Base-by-base conservation (phyloP, 2,797 vertebrate genomes). In the Argyrosomus regius region DNA sequence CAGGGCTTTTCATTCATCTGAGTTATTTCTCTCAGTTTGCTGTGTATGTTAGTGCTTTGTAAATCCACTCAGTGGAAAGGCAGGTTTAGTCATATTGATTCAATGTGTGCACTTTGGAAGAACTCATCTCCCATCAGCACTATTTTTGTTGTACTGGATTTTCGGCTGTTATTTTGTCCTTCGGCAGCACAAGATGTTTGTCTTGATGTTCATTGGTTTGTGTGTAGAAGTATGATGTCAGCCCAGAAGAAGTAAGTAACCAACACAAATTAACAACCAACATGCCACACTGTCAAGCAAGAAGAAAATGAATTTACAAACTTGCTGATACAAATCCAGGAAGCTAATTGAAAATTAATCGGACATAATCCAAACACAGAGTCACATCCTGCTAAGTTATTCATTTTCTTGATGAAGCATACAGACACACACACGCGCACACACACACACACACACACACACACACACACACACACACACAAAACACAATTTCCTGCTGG, bases 341-440 rank as follows among this genome's bases (percentile, higher is more conserved):
- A 61, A 28, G 49, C 9, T 77, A 77, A 86, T 81, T 81, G 48
- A 71, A 87, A 80, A 60, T 86, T 39, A 88, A 89, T 80, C 69
- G 69, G 45, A 72, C 2, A 2, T 71, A 76, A 83, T 84, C 39
- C 72, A 87, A 85, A 84, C 59, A 58, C 48, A 26, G 60, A 73
- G 45, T 50, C 41, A 0, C 4, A 18, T 72, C 54, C 41, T 75
- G 69, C 73, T 41, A 79, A 59, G 52, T 66, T 77, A 64, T 76
- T 77, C 16, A 62, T 82, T 76, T 63, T 68, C 67, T 59, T 76
- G 54, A 68, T 14, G 46, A 69, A 67, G 43, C 18, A 11, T 3
- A 11, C 49, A 39, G 53, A 4, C n/a, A 39, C 26, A 54, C 41
- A 13, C 53, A 67, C 31, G 22, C 59, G 48, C 20, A 50, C 53